Evolutionary conservation across 2,888 invertebrate genomes (phyloP).

Genomic region (Drosophila tanythrix): DNA sequence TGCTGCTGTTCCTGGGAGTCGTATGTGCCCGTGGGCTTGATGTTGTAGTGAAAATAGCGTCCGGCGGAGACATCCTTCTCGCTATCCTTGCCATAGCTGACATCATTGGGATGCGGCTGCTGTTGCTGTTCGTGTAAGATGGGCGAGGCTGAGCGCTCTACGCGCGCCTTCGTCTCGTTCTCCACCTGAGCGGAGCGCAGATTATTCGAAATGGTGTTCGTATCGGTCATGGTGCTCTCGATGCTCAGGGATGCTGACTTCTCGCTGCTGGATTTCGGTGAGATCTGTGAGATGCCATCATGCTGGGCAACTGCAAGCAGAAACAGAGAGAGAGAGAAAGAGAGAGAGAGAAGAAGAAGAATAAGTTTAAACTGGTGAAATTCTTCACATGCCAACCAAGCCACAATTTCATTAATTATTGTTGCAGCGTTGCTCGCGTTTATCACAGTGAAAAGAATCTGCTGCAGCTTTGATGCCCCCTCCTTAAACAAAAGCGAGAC

Average conservation of each 20-base stretch:
- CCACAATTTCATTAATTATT: conserved; percentile 50
- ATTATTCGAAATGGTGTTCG: conserved; percentile 52
- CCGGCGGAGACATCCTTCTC: conserved; percentile 78
- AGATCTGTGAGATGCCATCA: conserved; percentile 87
- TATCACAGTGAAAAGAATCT: conserved; percentile 47
- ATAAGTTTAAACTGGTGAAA: conserved; percentile 27
- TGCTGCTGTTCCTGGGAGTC: conserved; percentile 56
- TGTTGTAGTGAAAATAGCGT: conserved; percentile 83
- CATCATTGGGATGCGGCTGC: conserved; percentile 70
- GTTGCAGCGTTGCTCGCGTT: conserved; percentile 19
- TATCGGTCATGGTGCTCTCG: conserved; percentile 75
- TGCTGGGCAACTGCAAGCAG: conserved; percentile 67
- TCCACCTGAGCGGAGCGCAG: conserved; percentile 49
- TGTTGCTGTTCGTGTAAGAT: conserved; percentile 86
- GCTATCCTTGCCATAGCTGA: conserved; percentile 69
- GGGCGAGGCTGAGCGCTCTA: conserved; percentile 87
- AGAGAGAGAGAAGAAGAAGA: conserved; percentile 2
- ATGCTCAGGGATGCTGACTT: conserved; percentile 57
- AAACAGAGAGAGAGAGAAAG: conserved; percentile 1
- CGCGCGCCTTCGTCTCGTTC: conserved; percentile 83
- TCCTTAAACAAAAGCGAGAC: conserved; percentile 39
- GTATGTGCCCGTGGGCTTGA: conserved; percentile 83
- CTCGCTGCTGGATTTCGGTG: conserved; percentile 87
- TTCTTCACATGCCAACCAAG: conserved; percentile 27
- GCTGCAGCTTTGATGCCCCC: conserved; percentile 13